phyloP scores from a whole-genome alignment of 2,113 vertebrate genomes.

The Sakesphorus luctuosus region DNA sequence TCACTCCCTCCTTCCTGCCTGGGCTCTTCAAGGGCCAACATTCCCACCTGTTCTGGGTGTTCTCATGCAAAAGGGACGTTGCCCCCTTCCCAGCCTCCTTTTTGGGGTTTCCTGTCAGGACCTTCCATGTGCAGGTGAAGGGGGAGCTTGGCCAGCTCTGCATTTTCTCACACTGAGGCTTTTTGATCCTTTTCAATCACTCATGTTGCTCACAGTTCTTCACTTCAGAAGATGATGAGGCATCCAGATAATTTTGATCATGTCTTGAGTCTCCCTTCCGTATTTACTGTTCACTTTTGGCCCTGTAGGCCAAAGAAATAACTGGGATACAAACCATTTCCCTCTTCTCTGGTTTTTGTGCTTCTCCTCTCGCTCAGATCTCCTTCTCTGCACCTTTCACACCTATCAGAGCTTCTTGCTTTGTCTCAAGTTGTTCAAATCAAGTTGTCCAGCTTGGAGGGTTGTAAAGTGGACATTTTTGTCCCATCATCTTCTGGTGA shows the following conservation, averaged over 20 bases:
- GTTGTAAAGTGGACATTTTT: background rate
- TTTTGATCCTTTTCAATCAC: background rate
- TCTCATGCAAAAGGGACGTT: background rate
- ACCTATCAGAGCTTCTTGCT: background rate
- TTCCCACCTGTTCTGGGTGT: background rate
- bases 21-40: background rate
- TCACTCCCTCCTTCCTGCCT: background rate
- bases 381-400: background rate
- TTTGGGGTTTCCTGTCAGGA: background rate
- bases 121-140: background rate
- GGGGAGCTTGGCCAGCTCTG: background rate
- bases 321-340: background rate
- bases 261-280: background rate
- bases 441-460: no score
- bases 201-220: background rate
- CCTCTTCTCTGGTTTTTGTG: background rate
- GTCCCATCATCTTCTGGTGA: background rate
- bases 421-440: background rate
- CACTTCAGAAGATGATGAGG: background rate
- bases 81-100: background rate
- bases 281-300: background rate
- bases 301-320: background rate
- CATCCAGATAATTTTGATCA: background rate
- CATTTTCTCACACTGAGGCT: background rate
- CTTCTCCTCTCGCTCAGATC: background rate